These are phyloP conservation scores for Caranx melampygus DNA, from an alignment of 2,113 vertebrate genomes.

Conservation along the genomic window DNA sequence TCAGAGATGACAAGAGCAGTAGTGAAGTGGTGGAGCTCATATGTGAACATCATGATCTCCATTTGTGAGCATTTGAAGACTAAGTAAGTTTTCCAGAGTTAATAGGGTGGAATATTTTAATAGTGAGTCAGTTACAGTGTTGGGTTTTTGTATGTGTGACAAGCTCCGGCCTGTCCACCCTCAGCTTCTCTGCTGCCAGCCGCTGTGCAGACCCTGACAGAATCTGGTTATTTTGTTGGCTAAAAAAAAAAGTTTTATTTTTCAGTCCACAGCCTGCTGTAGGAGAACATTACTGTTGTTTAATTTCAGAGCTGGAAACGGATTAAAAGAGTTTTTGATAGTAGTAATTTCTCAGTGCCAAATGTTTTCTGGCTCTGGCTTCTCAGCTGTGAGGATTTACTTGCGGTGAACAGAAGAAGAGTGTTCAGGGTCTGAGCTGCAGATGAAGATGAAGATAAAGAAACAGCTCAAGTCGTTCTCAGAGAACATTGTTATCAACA, in stretches of 20 bases:
- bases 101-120: background rate
- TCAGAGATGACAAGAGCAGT: background rate
- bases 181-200: background rate
- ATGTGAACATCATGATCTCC: background rate
- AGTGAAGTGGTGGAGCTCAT: background rate
- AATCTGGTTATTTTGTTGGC: background rate
- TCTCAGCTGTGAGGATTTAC: background rate
- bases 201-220: background rate
- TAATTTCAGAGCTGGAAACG: background rate
- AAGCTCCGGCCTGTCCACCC: background rate
- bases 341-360: background rate
- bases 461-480: too few relatives aligned
- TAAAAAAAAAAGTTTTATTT: background rate
- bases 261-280: background rate
- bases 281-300: background rate
- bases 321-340: background rate
- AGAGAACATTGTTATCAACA: background rate
- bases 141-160: slow-evolving; percentile 16
- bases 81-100: background rate
- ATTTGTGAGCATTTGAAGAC: slow-evolving; percentile 1
- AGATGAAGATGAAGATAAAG: too few relatives aligned
- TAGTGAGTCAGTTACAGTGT: background rate
- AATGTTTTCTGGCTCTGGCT: background rate
- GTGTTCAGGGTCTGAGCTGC: too few relatives aligned
- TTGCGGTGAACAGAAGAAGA: too few relatives aligned